phyloP scores from a whole-genome alignment of 64 coral and sea anemone species.

The Pachyseris speciosa region DNA sequence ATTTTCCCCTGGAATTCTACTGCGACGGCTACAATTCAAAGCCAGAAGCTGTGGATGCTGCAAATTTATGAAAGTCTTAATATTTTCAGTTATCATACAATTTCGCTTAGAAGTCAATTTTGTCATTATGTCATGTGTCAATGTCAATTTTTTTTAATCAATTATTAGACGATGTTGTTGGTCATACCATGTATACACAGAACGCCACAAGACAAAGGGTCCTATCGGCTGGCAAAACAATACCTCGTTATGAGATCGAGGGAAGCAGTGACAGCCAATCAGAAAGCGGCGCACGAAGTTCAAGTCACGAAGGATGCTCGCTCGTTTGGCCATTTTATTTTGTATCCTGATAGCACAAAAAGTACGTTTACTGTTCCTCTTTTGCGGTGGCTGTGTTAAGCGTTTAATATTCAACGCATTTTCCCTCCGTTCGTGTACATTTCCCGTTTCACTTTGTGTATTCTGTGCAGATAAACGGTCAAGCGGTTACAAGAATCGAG shows the following conservation, averaged over 20 bases:
- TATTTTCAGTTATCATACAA: no score
- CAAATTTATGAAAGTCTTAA: no score
- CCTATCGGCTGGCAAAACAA: no score
- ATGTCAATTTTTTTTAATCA: no score
- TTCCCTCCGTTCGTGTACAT: neutral
- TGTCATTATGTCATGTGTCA: no score
- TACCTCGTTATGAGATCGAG: slow-evolving; percentile 28
- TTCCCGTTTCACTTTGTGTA: neutral
- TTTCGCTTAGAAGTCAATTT: no score
- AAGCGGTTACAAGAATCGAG: neutral
- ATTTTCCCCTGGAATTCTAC: no score
- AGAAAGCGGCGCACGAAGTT: slow-evolving; percentile 27
- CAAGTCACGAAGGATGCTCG: slow-evolving; percentile 16
- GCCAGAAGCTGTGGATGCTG: no score
- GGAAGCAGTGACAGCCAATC: neutral
- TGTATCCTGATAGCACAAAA: neutral
- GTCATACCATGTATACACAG: no score
- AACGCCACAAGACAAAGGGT: no score
- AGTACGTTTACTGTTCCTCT: neutral
- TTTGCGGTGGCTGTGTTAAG: neutral
- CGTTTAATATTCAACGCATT: neutral
- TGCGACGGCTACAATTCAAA: no score
- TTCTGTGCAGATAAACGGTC: neutral
- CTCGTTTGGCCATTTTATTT: neutral
- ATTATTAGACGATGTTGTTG: no score